A percentile compares a stretch with the other conserved stretches of the same genome.
These are phyloP conservation scores for Prolemur simus DNA, from an alignment of 2,113 vertebrate genomes.

Conservation along the genomic window DNA sequence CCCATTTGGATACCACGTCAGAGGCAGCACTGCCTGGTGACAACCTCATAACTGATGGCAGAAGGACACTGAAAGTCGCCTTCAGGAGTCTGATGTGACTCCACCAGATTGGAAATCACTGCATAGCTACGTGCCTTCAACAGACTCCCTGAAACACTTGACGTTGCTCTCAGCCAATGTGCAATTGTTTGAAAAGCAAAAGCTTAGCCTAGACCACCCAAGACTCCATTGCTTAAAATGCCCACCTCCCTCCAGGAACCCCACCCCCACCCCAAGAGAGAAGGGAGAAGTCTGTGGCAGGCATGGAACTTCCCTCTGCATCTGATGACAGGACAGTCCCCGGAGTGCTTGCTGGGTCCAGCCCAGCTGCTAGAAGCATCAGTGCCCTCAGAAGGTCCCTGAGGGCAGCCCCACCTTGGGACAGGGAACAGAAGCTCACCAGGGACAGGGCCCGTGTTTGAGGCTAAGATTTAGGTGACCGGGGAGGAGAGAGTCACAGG, in stretches of 20 bases:
- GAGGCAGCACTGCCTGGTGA: neutral
- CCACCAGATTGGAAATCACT: accelerated
- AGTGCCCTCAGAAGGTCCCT: too few species aligned
- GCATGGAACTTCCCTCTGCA: neutral
- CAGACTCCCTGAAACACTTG: neutral
- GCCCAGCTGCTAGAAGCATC: neutral
- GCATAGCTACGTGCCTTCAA: neutral
- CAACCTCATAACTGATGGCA: neutral
- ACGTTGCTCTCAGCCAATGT: neutral
- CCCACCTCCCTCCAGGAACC: neutral
- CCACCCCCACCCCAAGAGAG: too few species aligned
- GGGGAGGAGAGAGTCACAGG: neutral
- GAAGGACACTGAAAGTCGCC: accelerated
- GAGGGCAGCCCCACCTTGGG: accelerated
- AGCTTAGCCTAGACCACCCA: neutral
- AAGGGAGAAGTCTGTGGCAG: neutral
- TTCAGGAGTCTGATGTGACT: neutral
- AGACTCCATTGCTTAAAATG: neutral
- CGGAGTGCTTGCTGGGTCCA: neutral
- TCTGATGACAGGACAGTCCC: neutral
- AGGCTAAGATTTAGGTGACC: neutral
- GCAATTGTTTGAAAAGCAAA: neutral
- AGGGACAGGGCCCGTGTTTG: neutral
- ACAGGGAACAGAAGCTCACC: neutral
- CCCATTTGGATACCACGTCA: neutral